phyloP scores from a whole-genome alignment of 2,113 vertebrate genomes.

The Myotis lucifugus region DNA sequence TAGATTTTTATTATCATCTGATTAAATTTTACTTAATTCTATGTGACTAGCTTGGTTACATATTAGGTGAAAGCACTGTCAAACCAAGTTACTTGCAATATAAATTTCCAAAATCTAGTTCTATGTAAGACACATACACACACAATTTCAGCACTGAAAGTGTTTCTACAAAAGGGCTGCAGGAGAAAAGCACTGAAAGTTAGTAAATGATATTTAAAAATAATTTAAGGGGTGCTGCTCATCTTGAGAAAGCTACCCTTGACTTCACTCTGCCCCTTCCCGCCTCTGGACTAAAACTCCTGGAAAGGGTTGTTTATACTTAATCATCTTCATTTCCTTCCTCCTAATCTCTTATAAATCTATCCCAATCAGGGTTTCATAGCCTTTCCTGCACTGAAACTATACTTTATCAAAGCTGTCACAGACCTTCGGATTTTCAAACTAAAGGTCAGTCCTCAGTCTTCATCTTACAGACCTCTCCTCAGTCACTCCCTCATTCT shows the following conservation, averaged over 20 bases:
- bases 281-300: background rate
- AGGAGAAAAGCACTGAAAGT: background rate
- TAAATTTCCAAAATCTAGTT: background rate
- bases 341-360: background rate
- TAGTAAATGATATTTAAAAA: background rate
- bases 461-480: background rate
- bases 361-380: background rate
- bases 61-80: background rate
- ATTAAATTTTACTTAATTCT: constrained; percentile 9
- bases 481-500: background rate
- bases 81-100: background rate
- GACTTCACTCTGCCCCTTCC: background rate
- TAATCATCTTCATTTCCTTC: background rate
- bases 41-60: background rate
- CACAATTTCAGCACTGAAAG: background rate
- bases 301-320: background rate
- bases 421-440: background rate
- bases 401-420: background rate
- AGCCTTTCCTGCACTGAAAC: background rate
- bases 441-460: background rate
- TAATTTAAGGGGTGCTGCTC: background rate
- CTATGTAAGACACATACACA: background rate
- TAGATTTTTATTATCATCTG: constrained; percentile 14
- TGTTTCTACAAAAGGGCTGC: constrained; percentile 3
- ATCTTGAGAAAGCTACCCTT: background rate